These are phyloP conservation scores for Neomonachus schauinslandi DNA, from an alignment of 2,113 vertebrate genomes.

Conservation along the genomic window DNA sequence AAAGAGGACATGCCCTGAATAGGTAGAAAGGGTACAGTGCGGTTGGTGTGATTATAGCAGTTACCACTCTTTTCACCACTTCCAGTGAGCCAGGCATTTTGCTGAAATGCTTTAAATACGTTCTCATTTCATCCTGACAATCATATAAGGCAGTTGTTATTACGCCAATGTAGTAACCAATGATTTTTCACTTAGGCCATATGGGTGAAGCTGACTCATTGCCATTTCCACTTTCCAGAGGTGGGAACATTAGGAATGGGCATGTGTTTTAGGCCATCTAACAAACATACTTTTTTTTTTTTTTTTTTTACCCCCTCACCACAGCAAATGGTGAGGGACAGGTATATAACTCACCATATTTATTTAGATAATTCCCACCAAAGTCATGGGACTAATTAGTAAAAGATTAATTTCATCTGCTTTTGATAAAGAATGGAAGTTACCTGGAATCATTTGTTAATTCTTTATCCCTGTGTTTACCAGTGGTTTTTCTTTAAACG, in stretches of 20 bases:
- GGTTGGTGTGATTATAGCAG: background rate
- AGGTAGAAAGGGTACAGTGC: background rate
- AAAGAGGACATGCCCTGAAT: background rate
- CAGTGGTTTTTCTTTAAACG: background rate
- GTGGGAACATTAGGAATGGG: background rate
- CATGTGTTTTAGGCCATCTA: background rate
- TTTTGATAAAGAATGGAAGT: background rate
- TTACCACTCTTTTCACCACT: background rate
- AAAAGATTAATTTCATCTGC: background rate
- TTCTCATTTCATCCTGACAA: background rate
- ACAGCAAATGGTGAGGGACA: background rate
- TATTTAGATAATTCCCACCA: conserved; percentile 16
- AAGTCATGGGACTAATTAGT: background rate
- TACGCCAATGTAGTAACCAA: background rate
- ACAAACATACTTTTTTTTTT: background rate
- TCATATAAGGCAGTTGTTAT: background rate
- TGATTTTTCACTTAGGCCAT: background rate
- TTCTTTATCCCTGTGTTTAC: background rate
- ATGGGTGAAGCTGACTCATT: background rate
- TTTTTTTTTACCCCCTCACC: background rate
- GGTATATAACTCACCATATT: background rate
- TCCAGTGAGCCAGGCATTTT: background rate
- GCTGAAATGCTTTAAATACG: background rate
- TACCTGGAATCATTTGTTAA: conserved; percentile 6
- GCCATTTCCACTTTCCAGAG: background rate